These are phyloP conservation scores for Epinotia bilunana DNA, from an alignment of 2,888 invertebrate species.

Conservation along the genomic window DNA sequence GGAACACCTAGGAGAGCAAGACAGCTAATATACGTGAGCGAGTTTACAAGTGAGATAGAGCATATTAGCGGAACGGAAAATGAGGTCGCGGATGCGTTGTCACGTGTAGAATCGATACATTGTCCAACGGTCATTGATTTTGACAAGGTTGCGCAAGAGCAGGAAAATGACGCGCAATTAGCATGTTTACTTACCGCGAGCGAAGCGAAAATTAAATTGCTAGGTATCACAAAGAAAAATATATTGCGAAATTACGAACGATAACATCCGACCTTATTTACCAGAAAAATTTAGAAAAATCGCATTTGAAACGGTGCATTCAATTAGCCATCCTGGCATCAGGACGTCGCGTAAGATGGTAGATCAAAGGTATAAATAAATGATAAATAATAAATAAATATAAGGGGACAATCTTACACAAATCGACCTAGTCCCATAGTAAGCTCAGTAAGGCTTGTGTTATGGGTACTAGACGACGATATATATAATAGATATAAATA, in stretches of 20 bases:
- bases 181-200: conserved; percentile 11
- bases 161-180: conserved; percentile 46
- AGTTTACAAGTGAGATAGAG: conserved; percentile 48
- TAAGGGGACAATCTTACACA: no score
- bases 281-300: not conserved
- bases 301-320: not conserved
- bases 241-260: not conserved
- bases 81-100: conserved; percentile 47
- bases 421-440: no score
- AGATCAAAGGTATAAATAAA: no score
- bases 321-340: not conserved
- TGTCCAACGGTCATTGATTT: no score
- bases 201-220: not conserved
- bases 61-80: conserved; percentile 45
- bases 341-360: not conserved
- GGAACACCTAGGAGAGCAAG: conserved; percentile 46
- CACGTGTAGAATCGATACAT: conserved; percentile 47
- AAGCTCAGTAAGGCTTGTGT: no score
- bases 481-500: no score
- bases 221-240: not conserved
- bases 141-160: no score
- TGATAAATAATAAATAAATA: no score
- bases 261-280: not conserved
- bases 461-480: no score
- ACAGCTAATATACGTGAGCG: conserved; percentile 49